Evolutionary conservation across 2,888 invertebrate genomes (phyloP), one percentile per base, ranked within the genome.

Genomic region (Eristalis intricaria): DNA sequence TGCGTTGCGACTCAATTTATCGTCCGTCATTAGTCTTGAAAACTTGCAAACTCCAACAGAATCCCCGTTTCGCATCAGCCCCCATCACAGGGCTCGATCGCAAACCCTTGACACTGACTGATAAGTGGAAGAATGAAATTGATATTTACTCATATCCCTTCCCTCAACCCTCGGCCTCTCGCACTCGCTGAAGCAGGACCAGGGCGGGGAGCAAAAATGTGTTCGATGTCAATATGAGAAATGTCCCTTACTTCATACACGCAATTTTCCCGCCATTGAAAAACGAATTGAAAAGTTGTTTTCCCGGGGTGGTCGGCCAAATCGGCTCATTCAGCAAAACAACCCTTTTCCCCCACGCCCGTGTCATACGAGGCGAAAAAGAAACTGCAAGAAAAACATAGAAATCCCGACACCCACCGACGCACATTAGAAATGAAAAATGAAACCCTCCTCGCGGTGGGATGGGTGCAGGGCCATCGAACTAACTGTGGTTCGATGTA

Each of bases 101-200:
- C 40, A 64, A 60, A 76, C 60, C 80, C 69, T 71, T 84, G 84
- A 88, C 88, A 84, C 65, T 88, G 88, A 88, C 70, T 84, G 88
- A 88, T 88, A 88, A 84, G 88, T 63, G 61, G 70, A 84, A 69
- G 71, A 84, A 84, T 84, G 84, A 88, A 88, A 88, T 88, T 88
- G 84, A 88, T 88, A 88, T 84, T 81, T 40, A 56, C 77, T 73
- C 88, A 88, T 88, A 84, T 84, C 84, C 79, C 84, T 80, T 87
- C 73, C 19, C 50, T 4, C 50, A 50, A 50, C 19, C 50, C 50
- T 19, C 50, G 50, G 50, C 64, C 50, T 69, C 32, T 66, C 32
- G 63, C 63, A 26, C 26, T 29, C 66, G 63, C 56, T 19, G 74
- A 11, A 38, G 22, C 22, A 35, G 50, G 35, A 35, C 58, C 32